Evolutionary conservation across 2,888 invertebrate genomes (phyloP).

Genomic region (Pantelozetes paolii): DNA sequence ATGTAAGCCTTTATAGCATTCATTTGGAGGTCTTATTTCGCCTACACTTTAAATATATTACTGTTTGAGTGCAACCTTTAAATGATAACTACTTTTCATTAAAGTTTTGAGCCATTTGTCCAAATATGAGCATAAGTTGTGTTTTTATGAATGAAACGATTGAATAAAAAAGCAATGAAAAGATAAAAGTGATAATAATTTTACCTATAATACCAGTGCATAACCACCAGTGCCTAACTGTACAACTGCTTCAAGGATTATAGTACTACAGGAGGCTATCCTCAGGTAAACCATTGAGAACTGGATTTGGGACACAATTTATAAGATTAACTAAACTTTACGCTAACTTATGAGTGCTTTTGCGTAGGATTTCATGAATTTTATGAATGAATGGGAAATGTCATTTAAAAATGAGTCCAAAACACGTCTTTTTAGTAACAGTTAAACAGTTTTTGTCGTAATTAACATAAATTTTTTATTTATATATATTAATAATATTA

Average conservation of each 20-base stretch:
- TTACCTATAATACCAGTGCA: too few relatives aligned
- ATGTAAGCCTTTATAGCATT: too few relatives aligned
- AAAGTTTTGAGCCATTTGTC: slow-evolving; percentile 21
- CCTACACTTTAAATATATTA: slow-evolving; percentile 14
- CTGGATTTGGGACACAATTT: slow-evolving; percentile 16
- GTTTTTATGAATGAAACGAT: slow-evolving; percentile 25
- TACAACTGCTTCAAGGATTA: slow-evolving; percentile 33
- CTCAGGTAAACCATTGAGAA: slow-evolving; percentile 25
- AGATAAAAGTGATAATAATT: slow-evolving; percentile 17
- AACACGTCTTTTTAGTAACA: slow-evolving; percentile 10
- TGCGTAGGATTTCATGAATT: slow-evolving; percentile 20
- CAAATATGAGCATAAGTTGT: slow-evolving; percentile 27
- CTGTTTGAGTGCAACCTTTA: not conserved
- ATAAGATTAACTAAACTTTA: not conserved
- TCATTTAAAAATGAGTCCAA: slow-evolving; percentile 27
- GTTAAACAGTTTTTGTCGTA: not conserved
- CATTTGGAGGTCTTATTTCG: slow-evolving; percentile 1
- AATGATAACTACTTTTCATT: slow-evolving; percentile 22
- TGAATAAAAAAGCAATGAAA: not conserved
- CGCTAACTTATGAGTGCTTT: not conserved
- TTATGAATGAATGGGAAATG: slow-evolving; percentile 27
- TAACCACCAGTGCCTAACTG: too few relatives aligned
- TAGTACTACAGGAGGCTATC: slow-evolving; percentile 19
- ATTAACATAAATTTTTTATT: slow-evolving; percentile 22
- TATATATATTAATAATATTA: not conserved